A percentile compares a stretch with the other conserved stretches of the same genome.
These are phyloP conservation scores for Bolinopsis microptera DNA, from an alignment of 37 sponge, comb jelly and placozoan species.

Conservation along the genomic window DNA sequence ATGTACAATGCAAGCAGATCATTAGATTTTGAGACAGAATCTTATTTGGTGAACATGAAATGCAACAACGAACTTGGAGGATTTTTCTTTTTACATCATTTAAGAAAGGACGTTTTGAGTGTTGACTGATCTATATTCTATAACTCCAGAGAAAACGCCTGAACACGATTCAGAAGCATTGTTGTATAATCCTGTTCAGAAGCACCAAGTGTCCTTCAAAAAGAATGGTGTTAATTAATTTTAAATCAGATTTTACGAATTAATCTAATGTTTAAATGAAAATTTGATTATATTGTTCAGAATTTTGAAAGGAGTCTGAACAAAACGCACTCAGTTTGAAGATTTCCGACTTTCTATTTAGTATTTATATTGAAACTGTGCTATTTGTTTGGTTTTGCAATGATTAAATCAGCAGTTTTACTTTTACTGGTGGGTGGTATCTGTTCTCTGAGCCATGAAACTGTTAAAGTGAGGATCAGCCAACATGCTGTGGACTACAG, in stretches of 20 bases:
- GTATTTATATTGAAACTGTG: no score
- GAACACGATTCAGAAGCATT: no score
- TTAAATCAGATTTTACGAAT: neutral
- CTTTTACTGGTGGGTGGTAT: neutral
- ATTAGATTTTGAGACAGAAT: no score
- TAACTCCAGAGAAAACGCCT: no score
- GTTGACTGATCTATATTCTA: no score
- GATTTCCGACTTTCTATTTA: neutral
- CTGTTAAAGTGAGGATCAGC: neutral
- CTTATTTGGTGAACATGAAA: no score
- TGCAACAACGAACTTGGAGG: no score
- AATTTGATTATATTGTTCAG: neutral
- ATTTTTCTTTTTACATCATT: no score
- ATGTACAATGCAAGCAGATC: no score
- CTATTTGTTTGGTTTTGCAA: neutral
- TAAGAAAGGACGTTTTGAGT: no score
- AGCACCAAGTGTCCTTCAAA: neutral
- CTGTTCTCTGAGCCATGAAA: neutral
- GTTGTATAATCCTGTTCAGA: no score
- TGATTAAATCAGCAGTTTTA: neutral
- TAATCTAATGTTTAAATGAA: neutral
- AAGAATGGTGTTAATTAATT: neutral
- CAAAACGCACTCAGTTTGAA: neutral
- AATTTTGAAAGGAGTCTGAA: neutral
- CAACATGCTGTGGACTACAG: neutral